Percentiles rank a stretch among this genome's conserved stretches.
Conservation (phyloP, 2,888 invertebrate species). For the Leuctra nigra region DNA sequence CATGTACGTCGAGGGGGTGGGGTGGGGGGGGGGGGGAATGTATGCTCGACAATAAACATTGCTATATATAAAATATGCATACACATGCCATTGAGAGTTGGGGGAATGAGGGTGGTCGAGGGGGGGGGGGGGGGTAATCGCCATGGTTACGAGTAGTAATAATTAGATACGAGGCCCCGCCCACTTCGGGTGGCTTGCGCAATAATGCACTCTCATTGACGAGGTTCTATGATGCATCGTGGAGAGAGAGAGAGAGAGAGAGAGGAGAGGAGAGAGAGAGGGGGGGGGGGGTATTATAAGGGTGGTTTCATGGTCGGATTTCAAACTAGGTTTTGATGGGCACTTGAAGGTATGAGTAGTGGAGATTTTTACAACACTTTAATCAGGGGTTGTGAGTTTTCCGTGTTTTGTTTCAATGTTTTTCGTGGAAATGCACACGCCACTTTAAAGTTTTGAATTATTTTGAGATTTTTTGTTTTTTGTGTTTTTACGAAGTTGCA, state of each 20-base stretch:
- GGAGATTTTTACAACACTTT: too few relatives aligned
- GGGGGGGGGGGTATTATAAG: too few relatives aligned
- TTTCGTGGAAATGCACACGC: too few relatives aligned
- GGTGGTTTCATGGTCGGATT: too few relatives aligned
- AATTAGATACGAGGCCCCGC: not conserved
- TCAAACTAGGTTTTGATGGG: too few relatives aligned
- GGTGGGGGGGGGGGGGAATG: slow-evolving; percentile 41
- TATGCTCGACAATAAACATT: not conserved
- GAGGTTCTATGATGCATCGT: not conserved
- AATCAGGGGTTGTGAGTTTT: too few relatives aligned
- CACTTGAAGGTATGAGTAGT: too few relatives aligned
- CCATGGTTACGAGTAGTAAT: not conserved
- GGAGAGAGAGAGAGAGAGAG: not conserved
- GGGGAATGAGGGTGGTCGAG: slow-evolving; percentile 29
- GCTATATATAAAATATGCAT: slow-evolving; percentile 33
- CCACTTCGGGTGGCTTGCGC: not conserved
- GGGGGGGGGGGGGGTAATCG: slow-evolving; percentile 31
- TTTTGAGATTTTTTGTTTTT: too few relatives aligned
- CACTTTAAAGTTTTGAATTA: too few relatives aligned
- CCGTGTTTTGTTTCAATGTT: too few relatives aligned
- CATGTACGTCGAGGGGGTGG: slow-evolving; percentile 30
- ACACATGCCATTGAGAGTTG: slow-evolving; percentile 40
- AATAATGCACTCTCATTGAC: not conserved
- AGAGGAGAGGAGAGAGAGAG: slow-evolving; percentile 5
- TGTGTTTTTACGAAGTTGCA: too few relatives aligned